Evolutionary conservation across 2,797 vertebrate species (phyloP).

Genomic region (Pseudotriccus pelzelni): DNA sequence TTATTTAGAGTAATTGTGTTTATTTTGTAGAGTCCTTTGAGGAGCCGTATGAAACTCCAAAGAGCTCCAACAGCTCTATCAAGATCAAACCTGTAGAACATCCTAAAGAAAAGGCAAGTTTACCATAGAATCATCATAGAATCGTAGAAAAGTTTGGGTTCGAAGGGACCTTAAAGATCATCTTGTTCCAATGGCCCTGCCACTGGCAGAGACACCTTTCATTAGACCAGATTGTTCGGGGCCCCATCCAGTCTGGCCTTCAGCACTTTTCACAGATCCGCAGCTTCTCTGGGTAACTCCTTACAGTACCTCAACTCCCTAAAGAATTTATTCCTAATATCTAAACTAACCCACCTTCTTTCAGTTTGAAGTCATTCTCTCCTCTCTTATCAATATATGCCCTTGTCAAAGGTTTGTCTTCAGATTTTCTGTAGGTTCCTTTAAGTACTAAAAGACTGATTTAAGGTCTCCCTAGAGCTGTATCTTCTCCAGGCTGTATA

Average conservation of each 20-base stretch:
- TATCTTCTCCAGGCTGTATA: background rate
- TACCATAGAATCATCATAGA: background rate
- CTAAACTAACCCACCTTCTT: background rate
- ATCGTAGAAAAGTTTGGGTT: background rate
- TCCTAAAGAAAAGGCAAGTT: constrained; percentile 58
- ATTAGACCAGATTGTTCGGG: background rate
- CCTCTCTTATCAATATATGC: background rate
- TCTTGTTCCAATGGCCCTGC: fast-evolving
- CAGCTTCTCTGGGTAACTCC: background rate
- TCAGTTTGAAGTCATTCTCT: background rate
- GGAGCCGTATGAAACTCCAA: constrained; percentile 50
- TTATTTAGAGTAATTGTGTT: background rate
- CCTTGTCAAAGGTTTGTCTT: background rate
- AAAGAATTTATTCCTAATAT: background rate
- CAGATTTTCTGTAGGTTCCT: background rate
- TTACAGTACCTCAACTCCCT: background rate
- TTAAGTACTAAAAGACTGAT: background rate
- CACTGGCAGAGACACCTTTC: background rate
- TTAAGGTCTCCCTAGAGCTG: background rate
- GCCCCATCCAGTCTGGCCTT: background rate
- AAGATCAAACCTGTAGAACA: constrained; percentile 28
- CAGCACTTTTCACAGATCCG: background rate
- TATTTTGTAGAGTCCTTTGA: constrained; percentile 54
- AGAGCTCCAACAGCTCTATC: constrained; percentile 40
- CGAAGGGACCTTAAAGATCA: background rate